Percentiles rank a stretch among this genome's conserved stretches.
These are phyloP conservation scores for Catharus fuscescens DNA, from an alignment of 2,113 vertebrate genomes.

Conservation along the genomic window DNA sequence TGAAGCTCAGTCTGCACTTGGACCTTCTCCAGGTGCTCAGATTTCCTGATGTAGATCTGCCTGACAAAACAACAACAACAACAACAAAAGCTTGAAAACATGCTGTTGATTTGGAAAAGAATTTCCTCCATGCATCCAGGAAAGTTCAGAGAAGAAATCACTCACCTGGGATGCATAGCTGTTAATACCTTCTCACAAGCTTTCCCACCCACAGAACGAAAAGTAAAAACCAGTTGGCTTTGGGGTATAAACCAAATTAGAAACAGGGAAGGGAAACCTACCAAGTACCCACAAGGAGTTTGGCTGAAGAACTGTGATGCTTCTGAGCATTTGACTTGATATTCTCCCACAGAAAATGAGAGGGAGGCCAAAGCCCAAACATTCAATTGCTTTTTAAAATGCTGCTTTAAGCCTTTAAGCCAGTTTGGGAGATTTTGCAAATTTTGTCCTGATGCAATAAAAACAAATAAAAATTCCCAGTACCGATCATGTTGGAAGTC, in stretches of 20 bases:
- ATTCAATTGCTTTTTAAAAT: background rate
- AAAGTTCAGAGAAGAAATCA: background rate
- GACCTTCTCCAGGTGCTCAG: conserved; percentile 27
- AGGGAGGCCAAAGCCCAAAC: background rate
- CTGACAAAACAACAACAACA: conserved; percentile 10
- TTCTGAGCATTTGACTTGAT: conserved; percentile 15
- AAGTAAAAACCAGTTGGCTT: conserved; percentile 4
- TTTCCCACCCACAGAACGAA: conserved; percentile 17
- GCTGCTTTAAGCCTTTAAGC: background rate
- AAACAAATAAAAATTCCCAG: background rate
- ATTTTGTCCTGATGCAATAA: background rate
- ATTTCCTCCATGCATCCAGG: background rate
- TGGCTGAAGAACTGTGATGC: conserved; percentile 29
- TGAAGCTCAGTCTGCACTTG: conserved; percentile 9
- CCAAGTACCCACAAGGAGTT: background rate
- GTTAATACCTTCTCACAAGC: background rate
- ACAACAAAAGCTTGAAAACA: conserved; percentile 10
- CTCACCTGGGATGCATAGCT: background rate
- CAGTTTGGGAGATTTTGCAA: background rate
- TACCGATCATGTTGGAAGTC: background rate
- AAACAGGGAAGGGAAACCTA: conserved; percentile 29
- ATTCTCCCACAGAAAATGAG: conserved; percentile 10
- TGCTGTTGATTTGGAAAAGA: background rate
- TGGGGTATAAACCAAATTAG: conserved; percentile 26
- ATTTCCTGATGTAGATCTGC: conserved; percentile 17